phyloP scores from a whole-genome alignment of 2,888 invertebrate species.

The Campoplex nolae region DNA sequence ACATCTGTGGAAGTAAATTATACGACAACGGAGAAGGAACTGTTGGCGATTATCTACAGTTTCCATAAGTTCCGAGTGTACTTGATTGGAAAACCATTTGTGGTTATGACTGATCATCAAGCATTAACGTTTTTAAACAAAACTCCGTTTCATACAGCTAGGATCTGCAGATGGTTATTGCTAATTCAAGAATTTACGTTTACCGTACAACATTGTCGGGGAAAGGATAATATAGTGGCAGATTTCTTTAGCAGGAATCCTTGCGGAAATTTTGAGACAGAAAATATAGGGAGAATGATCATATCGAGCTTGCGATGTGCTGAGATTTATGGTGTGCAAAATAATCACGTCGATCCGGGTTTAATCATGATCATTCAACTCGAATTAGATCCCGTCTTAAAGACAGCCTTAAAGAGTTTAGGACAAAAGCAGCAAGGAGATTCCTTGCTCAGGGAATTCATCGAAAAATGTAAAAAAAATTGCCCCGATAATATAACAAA shows the following conservation, averaged over 20 bases:
- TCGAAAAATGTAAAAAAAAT: not conserved
- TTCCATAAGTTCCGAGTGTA: slow-evolving; percentile 60
- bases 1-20: not conserved
- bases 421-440: not conserved
- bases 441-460: not conserved
- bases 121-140: slow-evolving; percentile 70
- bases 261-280: not conserved
- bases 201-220: too few relatives aligned
- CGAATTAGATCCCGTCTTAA: not conserved
- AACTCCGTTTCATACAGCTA: slow-evolving; percentile 9
- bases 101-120: slow-evolving; percentile 67
- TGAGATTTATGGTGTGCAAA: not conserved
- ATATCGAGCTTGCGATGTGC: not conserved
- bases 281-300: not conserved
- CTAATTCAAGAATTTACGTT: slow-evolving; percentile 1
- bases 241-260: too few relatives aligned
- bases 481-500: not conserved
- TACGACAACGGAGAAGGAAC: slow-evolving; percentile 43
- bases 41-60: slow-evolving; percentile 67
- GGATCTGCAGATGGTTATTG: slow-evolving; percentile 22
- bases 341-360: not conserved
- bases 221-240: too few relatives aligned
- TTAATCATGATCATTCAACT: not conserved
- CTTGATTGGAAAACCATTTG: slow-evolving; percentile 69
- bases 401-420: not conserved